Base-by-base conservation (phyloP, 2,888 invertebrate genomes). In the Drosophila ustulata region DNA sequence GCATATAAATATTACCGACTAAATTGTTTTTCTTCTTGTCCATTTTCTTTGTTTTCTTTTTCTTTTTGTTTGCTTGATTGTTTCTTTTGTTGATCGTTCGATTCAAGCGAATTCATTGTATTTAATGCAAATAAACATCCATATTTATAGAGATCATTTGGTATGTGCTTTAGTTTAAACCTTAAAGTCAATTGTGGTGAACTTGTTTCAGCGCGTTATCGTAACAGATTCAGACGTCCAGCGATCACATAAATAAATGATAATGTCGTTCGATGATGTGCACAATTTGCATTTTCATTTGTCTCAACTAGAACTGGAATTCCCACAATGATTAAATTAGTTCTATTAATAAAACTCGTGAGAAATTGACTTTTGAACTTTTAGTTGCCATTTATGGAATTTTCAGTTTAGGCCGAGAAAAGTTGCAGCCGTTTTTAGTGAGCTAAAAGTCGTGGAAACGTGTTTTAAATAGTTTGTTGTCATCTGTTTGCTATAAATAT, bases 121-220 rank as follows among this genome's bases (percentile, higher is more conserved):
- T 75, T 69, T 66, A 84, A 72, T 78, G 75, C 65, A 71, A 78
- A 82, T 81, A 82, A 82, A 84, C 69, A 81, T 70, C 56, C 80
- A 80, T 80, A 82, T 71, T 75, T 81, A 84, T 84, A 81, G 69
- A 67, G 62, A 53, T 63, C 71, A 69, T 18, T 26, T 37, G 34
- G 34, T 11, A 34, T 11, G 34, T 32, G 32, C 32, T 32, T 9
- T 32, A 32, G 32, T 8, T 9, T 3, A 9, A 32, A 9, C 3
- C 9, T 3, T 28, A 34, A 11, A 34, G 4, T 34, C 9, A 9
- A 34, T 34, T 34, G 34, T 34, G 11, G 34, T 34, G 7, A 30
- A 30, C 30, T 30, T 30, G 8, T 30, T 30, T 30, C 30, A 28
- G 28, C 5, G 28, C 28, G 30, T 7, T 30, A 1, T 6, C 7